Percentiles rank a stretch among this genome's conserved stretches.
Conservation (phyloP, 2,113 vertebrate genomes). For the Anas platyrhynchos region DNA sequence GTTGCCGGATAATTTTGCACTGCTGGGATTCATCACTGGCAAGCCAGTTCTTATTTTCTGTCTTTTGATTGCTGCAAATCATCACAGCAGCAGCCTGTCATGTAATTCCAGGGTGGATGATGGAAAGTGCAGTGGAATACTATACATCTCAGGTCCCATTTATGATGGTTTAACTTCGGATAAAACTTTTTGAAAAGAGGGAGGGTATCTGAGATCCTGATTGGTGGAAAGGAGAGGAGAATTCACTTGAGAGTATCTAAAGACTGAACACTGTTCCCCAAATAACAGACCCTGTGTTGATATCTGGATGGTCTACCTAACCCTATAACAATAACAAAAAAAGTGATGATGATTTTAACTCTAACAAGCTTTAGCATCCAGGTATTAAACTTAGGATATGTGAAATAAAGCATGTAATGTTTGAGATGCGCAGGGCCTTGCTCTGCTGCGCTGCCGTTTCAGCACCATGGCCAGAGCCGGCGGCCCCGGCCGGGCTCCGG, state of each 20-base stretch:
- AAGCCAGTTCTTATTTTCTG: not conserved
- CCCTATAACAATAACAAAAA: not conserved
- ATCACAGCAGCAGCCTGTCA: not conserved
- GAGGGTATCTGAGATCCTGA: not conserved
- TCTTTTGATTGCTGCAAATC: not conserved
- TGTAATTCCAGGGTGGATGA: not conserved
- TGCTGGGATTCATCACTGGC: not conserved
- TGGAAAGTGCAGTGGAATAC: not conserved
- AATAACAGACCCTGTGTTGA: not conserved
- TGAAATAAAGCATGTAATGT: not conserved
- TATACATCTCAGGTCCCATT: not conserved
- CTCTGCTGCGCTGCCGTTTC: not conserved
- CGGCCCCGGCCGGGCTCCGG: accelerated
- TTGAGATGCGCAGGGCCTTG: not conserved
- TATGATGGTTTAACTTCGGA: not conserved
- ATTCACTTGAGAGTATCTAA: not conserved
- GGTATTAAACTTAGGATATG: not conserved
- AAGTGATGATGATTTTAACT: not conserved
- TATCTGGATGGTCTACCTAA: not conserved
- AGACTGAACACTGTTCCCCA: not conserved
- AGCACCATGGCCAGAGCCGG: slow-evolving; percentile 52
- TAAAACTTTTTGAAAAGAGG: not conserved
- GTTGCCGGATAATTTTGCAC: not conserved
- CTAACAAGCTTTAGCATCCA: not conserved
- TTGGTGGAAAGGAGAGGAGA: not conserved